phyloP scores from a whole-genome alignment of 1,140 invertebrate species.

The Drosophila micromelanica region DNA sequence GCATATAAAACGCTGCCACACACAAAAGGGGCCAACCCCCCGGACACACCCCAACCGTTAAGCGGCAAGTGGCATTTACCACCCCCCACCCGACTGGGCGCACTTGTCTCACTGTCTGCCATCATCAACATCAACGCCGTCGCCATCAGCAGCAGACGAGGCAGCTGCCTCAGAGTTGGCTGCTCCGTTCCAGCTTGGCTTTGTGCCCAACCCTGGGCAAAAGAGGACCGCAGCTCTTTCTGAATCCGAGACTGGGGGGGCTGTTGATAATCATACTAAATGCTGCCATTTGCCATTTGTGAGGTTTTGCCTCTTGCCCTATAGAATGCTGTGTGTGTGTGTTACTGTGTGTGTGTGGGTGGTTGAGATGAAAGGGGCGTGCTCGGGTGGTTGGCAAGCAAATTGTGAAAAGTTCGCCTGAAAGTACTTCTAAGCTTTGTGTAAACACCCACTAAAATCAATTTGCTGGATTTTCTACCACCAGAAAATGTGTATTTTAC shows the following conservation, averaged over 20 bases:
- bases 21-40: conserved; percentile 32
- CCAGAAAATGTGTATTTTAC: conserved; percentile 82
- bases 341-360: conserved; percentile 30
- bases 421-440: conserved; percentile 81
- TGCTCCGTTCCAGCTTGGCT: conserved; percentile 5
- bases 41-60: conserved; percentile 70
- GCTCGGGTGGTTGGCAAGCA: conserved; percentile 61
- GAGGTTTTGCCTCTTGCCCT: conserved; percentile 84
- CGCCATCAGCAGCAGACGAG: conserved; percentile 37
- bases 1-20: conserved; percentile 72
- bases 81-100: conserved; percentile 37
- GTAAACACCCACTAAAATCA: conserved; percentile 84
- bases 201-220: conserved; percentile 16
- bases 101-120: conserved; percentile 45
- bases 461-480: conserved; percentile 83
- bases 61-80: conserved; percentile 74
- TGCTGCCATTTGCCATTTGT: conserved; percentile 84
- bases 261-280: conserved; percentile 81
- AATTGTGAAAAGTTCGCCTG: conserved; percentile 75
- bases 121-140: conserved; percentile 51
- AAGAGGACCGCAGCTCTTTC: conserved; percentile 14
- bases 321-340: conserved; percentile 37
- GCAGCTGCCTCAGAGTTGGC: conserved; percentile 2
- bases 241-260: conserved; percentile 22
- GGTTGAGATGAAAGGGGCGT: conserved; percentile 43